Evolutionary conservation across 2,888 invertebrate species (phyloP).

Genomic region (Athalia cordata): DNA sequence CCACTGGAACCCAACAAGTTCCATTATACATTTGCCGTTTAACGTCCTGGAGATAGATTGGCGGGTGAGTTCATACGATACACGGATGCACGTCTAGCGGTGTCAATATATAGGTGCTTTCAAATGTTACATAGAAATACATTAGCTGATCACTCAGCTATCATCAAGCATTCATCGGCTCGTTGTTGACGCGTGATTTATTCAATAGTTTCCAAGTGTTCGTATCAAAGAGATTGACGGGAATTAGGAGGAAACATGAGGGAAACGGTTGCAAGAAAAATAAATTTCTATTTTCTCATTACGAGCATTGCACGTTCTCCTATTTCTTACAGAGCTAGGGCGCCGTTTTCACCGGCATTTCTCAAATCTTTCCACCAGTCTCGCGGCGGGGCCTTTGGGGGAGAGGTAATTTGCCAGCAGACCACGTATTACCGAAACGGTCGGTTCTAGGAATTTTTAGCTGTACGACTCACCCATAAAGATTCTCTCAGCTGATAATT

Average conservation of each 20-base stretch:
- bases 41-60: constrained; percentile 30
- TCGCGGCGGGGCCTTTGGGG: constrained; percentile 24
- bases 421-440: constrained; percentile 41
- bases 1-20: constrained; percentile 52
- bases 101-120: constrained; percentile 1
- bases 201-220: background rate
- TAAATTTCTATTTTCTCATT: constrained; percentile 1
- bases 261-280: background rate
- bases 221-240: background rate
- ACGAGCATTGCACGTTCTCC: background rate
- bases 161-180: background rate
- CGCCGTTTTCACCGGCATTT: constrained; percentile 18
- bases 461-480: constrained; percentile 64
- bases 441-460: constrained; percentile 57
- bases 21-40: constrained; percentile 55
- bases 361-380: constrained; percentile 35
- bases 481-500: constrained; percentile 65
- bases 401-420: constrained; percentile 42
- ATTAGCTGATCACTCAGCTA: background rate
- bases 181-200: background rate
- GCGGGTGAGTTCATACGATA: background rate
- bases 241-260: background rate
- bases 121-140: constrained; percentile 9
- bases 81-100: background rate
- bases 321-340: constrained; percentile 4